phyloP scores from a whole-genome alignment of 2,888 invertebrate genomes.

The Neoascia interrupta region DNA sequence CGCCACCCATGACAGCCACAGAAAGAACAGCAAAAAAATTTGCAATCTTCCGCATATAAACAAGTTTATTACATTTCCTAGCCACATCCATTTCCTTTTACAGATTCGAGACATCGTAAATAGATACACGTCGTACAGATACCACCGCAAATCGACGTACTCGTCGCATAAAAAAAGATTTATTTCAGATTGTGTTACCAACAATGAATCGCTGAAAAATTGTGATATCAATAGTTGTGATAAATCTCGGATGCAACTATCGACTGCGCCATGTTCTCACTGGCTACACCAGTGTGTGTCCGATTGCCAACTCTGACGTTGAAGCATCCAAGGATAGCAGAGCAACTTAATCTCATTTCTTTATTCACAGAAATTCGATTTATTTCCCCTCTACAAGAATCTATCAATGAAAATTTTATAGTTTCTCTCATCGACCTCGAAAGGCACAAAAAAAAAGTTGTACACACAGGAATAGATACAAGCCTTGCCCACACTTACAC shows the following conservation, averaged over 20 bases:
- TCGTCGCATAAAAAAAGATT: constrained; percentile 62
- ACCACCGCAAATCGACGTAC: too few relatives aligned
- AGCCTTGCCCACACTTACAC: constrained; percentile 49
- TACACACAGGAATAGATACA: background rate
- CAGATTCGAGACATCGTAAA: constrained; percentile 15
- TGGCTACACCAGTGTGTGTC: constrained; percentile 14
- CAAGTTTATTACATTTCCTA: constrained; percentile 67
- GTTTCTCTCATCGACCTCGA: constrained; percentile 52
- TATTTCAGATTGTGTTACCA: constrained; percentile 66
- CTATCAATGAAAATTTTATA: constrained; percentile 61
- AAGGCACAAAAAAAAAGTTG: background rate
- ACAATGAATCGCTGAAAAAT: constrained; percentile 69
- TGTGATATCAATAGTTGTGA: constrained; percentile 69
- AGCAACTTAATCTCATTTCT: constrained; percentile 47
- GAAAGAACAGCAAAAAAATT: constrained; percentile 37
- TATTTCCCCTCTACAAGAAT: constrained; percentile 51
- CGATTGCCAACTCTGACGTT: too few relatives aligned
- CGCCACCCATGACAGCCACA: constrained; percentile 58
- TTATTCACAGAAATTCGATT: constrained; percentile 54
- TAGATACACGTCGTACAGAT: constrained; percentile 16
- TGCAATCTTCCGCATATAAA: constrained; percentile 66
- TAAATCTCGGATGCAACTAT: constrained; percentile 66
- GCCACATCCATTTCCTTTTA: constrained; percentile 62
- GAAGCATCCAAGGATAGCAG: too few relatives aligned
- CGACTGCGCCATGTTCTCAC: constrained; percentile 7